phyloP scores from a whole-genome alignment of 37 sponge, comb jelly and placozoan genomes.

The Ephydatia muelleri region DNA sequence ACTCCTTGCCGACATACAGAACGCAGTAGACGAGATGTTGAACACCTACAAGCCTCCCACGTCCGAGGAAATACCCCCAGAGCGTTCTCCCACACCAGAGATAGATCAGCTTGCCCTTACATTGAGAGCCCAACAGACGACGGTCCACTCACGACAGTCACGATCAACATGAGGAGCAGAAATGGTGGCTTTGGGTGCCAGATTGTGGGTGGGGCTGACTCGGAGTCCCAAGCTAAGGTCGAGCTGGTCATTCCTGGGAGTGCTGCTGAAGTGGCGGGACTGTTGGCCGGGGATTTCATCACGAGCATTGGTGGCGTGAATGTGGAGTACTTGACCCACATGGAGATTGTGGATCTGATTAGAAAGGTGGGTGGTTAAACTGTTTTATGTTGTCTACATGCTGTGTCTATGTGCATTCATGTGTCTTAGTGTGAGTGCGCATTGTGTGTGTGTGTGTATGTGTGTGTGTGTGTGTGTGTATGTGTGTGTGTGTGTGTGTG shows the following conservation, averaged over 20 bases:
- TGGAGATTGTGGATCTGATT: constrained; percentile 59
- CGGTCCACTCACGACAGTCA: not conserved
- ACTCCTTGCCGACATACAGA: constrained; percentile 60
- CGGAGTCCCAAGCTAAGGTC: constrained; percentile 36
- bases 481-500: too few species aligned
- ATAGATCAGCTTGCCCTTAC: too few species aligned
- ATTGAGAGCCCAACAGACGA: not conserved
- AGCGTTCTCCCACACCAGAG: constrained; percentile 2
- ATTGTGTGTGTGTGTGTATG: too few species aligned
- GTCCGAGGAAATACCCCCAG: not conserved
- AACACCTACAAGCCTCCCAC: too few species aligned
- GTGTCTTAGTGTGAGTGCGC: too few species aligned
- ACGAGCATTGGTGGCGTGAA: constrained; percentile 38
- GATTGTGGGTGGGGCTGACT: constrained; percentile 65
- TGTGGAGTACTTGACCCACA: constrained; percentile 30
- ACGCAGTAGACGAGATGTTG: constrained; percentile 63
- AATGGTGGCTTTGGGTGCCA: constrained; percentile 76
- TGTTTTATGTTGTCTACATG: not conserved
- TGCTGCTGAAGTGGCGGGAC: constrained; percentile 53
- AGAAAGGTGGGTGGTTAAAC: constrained; percentile 43
- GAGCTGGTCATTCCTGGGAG: constrained; percentile 64
- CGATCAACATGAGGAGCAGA: constrained; percentile 35
- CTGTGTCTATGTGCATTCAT: not conserved
- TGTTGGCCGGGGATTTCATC: constrained; percentile 51
- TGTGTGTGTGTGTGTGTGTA: too few species aligned